Evolutionary conservation across 2,797 vertebrate genomes (phyloP), one percentile per base, ranked within the genome.

Genomic region (Echiichthys vipera): DNA sequence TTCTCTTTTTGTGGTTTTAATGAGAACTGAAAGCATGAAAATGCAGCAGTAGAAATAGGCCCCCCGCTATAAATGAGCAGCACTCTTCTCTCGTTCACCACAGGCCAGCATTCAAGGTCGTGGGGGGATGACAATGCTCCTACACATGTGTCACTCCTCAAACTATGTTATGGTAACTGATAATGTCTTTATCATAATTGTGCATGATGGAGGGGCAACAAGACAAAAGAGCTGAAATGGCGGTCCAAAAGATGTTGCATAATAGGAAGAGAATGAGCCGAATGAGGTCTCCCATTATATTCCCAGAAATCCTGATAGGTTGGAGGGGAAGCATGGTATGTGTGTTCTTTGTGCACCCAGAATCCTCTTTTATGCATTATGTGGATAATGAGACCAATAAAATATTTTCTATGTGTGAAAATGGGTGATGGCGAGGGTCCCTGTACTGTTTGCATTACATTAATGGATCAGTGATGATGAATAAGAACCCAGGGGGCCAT

Each of bases 21-120:
- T 92, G 81, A 89, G 88, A 93, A 91, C 84, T 91, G 90, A 94
- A 92, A 89, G 92, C 91, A 92, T 92, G 91, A 92, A 91, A 90
- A 91, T 29, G 71, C 81, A 59, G 66, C 78, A 58, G 84, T 30
- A 53, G 81, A 77, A 83, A 70, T 79, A 83, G 70, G 64, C 76
- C 86, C 83, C 81, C 81, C 53, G 25, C 75, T 71, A 68, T 83
- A 82, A 86, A 85, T 82, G 84, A 85, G 78, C 71, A 66, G 56
- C 77, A 49, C 81, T 84, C 85, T 83, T 58, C 74, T 53, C 47
- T 40, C n/a, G 56, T 70, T 79, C 63, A 59, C 59, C 51, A 39
- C 77, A 42, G 55, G 71, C 74, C 40, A 45, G 70, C 72, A 78
- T 57, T 73, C 5, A 57, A 79, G 69, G 58, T 64, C 73, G 65